These are phyloP conservation scores for Listronotus bonariensis DNA, from an alignment of 1,140 invertebrate species.

Conservation along the genomic window DNA sequence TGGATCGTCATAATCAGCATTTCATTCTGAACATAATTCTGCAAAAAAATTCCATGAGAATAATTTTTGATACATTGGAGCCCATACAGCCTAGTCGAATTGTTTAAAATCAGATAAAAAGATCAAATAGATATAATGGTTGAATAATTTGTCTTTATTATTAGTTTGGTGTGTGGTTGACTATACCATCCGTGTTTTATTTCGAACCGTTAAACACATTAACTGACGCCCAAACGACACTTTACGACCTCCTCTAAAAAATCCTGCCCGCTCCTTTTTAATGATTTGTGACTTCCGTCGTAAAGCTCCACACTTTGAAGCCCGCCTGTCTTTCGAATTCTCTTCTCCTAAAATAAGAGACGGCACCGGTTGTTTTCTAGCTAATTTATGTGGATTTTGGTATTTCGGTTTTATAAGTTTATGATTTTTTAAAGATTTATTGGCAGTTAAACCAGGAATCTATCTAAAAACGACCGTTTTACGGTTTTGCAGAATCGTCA, in stretches of 20 bases:
- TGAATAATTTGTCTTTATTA: no score
- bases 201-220: conserved; percentile 1
- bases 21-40: no score
- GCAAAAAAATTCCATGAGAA: no score
- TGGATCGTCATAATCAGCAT: no score
- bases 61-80: no score
- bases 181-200: not conserved
- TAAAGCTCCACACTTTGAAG: conserved; percentile 8
- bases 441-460: conserved; percentile 19
- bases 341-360: conserved; percentile 1
- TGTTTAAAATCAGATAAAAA: no score
- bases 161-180: no score
- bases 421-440: conserved; percentile 26
- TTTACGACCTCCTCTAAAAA: conserved; percentile 6
- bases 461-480: conserved; percentile 7
- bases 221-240: not conserved
- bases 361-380: conserved; percentile 7
- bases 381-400: conserved; percentile 24
- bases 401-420: conserved; percentile 13
- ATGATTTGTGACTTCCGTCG: conserved; percentile 17
- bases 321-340: not conserved
- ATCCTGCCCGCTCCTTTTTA: not conserved
- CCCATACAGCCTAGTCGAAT: no score
- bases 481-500: conserved; percentile 21
- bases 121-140: no score